Conservation (phyloP, 1,140 invertebrate genomes). For the Drosophila azteca region DNA sequence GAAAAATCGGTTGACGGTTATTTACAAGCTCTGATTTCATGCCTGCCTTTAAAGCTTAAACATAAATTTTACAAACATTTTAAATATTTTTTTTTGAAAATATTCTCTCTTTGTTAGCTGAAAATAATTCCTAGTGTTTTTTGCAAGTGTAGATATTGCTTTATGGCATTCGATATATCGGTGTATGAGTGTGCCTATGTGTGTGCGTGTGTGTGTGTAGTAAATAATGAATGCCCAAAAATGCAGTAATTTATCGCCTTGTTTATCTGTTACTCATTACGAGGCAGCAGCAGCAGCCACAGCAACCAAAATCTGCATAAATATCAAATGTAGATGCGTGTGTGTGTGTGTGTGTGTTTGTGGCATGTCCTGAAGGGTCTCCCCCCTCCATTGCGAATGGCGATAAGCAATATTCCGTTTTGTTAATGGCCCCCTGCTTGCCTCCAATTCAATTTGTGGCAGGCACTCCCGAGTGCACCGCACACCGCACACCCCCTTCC, state of each 20-base stretch:
- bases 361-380: constrained; percentile 4
- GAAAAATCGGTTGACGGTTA: too few species aligned
- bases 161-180: constrained; percentile 35
- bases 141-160: constrained; percentile 17
- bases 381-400: constrained; percentile 29
- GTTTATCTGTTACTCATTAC: constrained; percentile 71
- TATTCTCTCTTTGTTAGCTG: too few species aligned
- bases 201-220: constrained; percentile 20
- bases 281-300: constrained; percentile 27
- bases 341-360: constrained; percentile 22
- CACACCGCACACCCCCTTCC: not conserved
- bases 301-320: constrained; percentile 66
- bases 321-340: constrained; percentile 42
- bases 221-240: constrained; percentile 70
- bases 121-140: too few species aligned
- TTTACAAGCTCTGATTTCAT: not conserved
- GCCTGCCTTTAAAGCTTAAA: not conserved
- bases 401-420: constrained; percentile 62
- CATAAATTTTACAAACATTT: too few species aligned
- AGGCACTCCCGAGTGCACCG: not conserved
- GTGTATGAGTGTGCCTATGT: not conserved
- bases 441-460: constrained; percentile 42
- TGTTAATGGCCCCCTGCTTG: constrained; percentile 33
- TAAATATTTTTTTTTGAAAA: too few species aligned
- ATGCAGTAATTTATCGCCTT: constrained; percentile 72